Conservation (phyloP, 2,113 vertebrate genomes). For the Myrmophylax atrothorax region DNA sequence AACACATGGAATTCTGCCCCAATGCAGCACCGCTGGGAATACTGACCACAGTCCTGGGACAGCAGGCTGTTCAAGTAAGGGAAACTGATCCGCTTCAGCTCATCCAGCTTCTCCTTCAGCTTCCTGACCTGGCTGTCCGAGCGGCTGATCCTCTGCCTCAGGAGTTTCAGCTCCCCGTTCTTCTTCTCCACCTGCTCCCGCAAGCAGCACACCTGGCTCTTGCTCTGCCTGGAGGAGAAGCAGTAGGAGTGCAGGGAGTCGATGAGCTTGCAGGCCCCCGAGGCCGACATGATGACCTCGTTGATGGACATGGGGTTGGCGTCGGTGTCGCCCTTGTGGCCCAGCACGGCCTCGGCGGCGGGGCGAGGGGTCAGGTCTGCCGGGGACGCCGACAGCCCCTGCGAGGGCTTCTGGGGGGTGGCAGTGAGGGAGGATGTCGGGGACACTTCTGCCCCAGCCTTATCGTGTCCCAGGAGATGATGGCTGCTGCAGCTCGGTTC, state of each 20-base stretch:
- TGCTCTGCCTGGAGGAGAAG: slow-evolving; percentile 77
- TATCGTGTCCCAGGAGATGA: slow-evolving; percentile 27
- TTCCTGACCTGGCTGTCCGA: slow-evolving; percentile 78
- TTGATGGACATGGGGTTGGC: slow-evolving; percentile 83
- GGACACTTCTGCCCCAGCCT: slow-evolving; percentile 21
- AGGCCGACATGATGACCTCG: slow-evolving; percentile 79
- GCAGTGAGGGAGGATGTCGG: slow-evolving; percentile 67
- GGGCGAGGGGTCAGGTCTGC: slow-evolving; percentile 75
- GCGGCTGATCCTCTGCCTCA: slow-evolving; percentile 76
- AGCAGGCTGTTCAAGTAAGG: slow-evolving; percentile 73
- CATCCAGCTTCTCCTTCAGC: slow-evolving; percentile 78
- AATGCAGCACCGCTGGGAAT: background rate
- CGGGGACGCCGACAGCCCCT: slow-evolving; percentile 70
- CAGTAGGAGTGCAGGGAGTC: slow-evolving; percentile 82
- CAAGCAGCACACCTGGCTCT: slow-evolving; percentile 79
- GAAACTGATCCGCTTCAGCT: slow-evolving; percentile 69
- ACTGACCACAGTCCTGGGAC: slow-evolving; percentile 78
- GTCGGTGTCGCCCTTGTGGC: slow-evolving; percentile 67
- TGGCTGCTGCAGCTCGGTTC: slow-evolving; percentile 71
- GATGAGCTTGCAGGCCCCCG: slow-evolving; percentile 78
- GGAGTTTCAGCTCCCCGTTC: slow-evolving; percentile 67
- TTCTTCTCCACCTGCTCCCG: slow-evolving; percentile 78
- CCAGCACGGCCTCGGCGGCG: slow-evolving; percentile 67
- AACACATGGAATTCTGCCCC: background rate
- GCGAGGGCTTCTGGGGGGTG: slow-evolving; percentile 74